Evolutionary conservation across 2,888 invertebrate species (phyloP).

Genomic region (Sphaeridia pumilis): DNA sequence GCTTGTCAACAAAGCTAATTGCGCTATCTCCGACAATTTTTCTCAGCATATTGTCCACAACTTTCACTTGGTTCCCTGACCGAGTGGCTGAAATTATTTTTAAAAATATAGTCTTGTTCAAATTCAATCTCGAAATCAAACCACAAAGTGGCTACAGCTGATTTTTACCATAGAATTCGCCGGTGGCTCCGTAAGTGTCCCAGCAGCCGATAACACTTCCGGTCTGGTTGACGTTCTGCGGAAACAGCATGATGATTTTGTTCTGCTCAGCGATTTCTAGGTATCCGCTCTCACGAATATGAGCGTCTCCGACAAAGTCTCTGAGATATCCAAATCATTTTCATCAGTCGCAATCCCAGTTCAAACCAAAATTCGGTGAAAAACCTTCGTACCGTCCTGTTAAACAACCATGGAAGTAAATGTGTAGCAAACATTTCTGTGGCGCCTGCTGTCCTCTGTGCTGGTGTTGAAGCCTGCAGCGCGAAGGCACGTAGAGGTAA

Average conservation of each 20-base stretch:
- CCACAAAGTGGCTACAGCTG: too few relatives aligned
- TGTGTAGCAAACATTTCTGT: conserved; percentile 10
- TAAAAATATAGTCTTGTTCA: too few relatives aligned
- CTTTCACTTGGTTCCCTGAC: neutral
- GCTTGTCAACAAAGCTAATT: too few relatives aligned
- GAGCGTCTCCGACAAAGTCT: conserved; percentile 9
- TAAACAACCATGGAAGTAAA: conserved; percentile 20
- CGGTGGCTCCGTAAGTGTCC: conserved; percentile 18
- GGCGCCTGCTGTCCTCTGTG: neutral
- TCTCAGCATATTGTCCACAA: neutral
- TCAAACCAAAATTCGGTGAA: neutral
- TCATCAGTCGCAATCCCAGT: neutral
- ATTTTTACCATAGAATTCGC: conserved; percentile 11
- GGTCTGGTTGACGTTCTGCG: conserved; percentile 14
- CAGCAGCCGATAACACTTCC: conserved; percentile 21
- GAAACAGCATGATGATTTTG: conserved; percentile 23
- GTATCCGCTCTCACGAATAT: conserved; percentile 22
- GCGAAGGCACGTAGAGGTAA: conserved; percentile 13
- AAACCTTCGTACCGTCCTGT: conserved; percentile 11
- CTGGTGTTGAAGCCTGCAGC: neutral
- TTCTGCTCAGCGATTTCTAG: conserved; percentile 26
- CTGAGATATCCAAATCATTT: conserved; percentile 5
- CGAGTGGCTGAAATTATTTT: too few relatives aligned
- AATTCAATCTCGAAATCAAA: too few relatives aligned
- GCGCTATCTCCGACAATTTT: too few relatives aligned